A percentile compares a stretch with the other conserved stretches of the same genome.
Evolutionary conservation across 2,797 vertebrate genomes (phyloP).

Genomic region (Acanthurus lineatus): DNA sequence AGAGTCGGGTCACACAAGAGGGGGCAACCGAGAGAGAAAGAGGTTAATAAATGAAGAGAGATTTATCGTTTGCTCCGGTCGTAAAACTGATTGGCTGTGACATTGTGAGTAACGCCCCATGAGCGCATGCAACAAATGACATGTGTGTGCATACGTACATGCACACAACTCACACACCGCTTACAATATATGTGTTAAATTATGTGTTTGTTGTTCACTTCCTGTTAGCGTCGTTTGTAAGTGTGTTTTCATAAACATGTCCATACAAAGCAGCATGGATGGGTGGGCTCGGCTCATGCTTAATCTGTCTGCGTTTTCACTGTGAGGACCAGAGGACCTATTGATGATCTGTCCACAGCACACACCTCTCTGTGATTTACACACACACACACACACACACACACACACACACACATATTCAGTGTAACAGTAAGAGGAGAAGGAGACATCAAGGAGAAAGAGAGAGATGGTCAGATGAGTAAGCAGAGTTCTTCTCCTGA

Average conservation of each 20-base stretch:
- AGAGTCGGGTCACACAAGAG: slow-evolving; percentile 38
- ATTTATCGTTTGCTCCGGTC: slow-evolving; percentile 64
- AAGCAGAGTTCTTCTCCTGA: slow-evolving; percentile 66
- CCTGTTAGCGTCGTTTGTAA: slow-evolving; percentile 6
- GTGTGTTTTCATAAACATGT: not conserved
- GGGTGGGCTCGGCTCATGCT: not conserved
- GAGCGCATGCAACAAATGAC: slow-evolving; percentile 60
- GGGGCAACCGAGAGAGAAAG: slow-evolving; percentile 26
- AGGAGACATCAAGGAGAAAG: slow-evolving; percentile 66
- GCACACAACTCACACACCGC: slow-evolving; percentile 1
- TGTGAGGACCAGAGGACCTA: slow-evolving; percentile 33
- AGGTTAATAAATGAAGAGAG: slow-evolving; percentile 59
- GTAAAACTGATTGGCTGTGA: slow-evolving; percentile 74
- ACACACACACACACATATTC: slow-evolving; percentile 20
- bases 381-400: slow-evolving; percentile 15
- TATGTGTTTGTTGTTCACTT: not conserved
- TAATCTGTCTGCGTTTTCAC: slow-evolving; percentile 65
- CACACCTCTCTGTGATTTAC: slow-evolving; percentile 45
- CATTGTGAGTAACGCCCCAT: slow-evolving; percentile 50
- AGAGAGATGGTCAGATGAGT: slow-evolving; percentile 62
- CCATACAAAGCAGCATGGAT: not conserved
- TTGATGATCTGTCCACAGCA: slow-evolving; percentile 54
- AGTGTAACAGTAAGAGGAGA: slow-evolving; percentile 58
- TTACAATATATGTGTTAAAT: slow-evolving; percentile 20
- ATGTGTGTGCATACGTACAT: slow-evolving; percentile 2